These are phyloP conservation scores for Athene noctua DNA, from an alignment of 2,113 vertebrate genomes.

Conservation along the genomic window DNA sequence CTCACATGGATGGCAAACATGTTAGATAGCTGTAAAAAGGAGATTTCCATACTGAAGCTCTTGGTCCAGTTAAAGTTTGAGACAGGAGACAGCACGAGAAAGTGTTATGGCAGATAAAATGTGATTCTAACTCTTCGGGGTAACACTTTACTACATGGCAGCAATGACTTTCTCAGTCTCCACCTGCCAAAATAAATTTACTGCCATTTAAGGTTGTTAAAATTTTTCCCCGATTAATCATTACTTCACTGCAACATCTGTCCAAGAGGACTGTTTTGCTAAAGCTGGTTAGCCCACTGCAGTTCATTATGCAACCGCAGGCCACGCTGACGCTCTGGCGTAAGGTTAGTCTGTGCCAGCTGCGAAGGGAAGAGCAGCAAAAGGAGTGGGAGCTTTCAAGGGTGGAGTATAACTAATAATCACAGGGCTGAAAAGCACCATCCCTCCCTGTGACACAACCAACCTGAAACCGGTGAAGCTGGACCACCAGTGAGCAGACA, in stretches of 20 bases:
- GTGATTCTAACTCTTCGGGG: neutral
- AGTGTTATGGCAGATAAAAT: neutral
- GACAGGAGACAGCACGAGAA: neutral
- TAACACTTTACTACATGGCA: neutral
- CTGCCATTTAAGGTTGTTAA: constrained; percentile 17
- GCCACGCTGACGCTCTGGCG: neutral
- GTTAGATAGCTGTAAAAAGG: neutral
- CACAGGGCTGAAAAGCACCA: neutral
- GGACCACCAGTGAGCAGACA: neutral
- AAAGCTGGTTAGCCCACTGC: neutral
- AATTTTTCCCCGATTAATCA: constrained; percentile 34
- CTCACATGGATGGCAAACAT: neutral
- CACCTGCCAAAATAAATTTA: constrained; percentile 25
- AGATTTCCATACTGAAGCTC: neutral
- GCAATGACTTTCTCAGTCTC: neutral
- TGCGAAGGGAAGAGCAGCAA: neutral
- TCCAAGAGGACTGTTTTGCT: neutral
- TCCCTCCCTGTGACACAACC: neutral
- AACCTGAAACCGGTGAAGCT: accelerated
- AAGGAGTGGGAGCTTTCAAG: neutral
- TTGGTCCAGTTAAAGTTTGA: neutral
- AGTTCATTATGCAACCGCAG: neutral
- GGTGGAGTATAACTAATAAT: neutral
- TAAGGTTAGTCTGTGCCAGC: neutral
- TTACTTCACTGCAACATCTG: neutral